These are phyloP conservation scores for Dynastes grantii DNA, from an alignment of 2,888 invertebrate genomes.

Conservation along the genomic window DNA sequence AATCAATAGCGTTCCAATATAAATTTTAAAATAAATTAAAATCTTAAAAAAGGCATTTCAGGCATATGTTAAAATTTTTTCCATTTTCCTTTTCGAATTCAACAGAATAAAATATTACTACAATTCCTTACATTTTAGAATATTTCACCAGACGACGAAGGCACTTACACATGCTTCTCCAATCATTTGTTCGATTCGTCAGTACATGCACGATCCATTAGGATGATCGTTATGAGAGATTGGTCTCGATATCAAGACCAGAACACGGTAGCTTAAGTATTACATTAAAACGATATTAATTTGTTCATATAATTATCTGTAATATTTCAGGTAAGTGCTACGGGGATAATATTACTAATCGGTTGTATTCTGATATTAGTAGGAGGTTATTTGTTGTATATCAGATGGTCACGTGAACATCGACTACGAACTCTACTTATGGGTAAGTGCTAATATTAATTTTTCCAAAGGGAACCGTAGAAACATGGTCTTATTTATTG, in stretches of 20 bases:
- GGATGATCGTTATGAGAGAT: conserved; percentile 75
- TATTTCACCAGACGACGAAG: conserved; percentile 76
- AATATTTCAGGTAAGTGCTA: conserved; percentile 53
- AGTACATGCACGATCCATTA: conserved; percentile 74
- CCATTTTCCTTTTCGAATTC: too few relatives aligned
- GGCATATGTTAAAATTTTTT: too few relatives aligned
- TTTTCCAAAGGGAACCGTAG: too few relatives aligned
- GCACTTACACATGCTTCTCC: conserved; percentile 78
- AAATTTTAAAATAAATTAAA: too few relatives aligned
- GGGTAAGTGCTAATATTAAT: conserved; percentile 42
- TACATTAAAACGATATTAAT: conserved; percentile 28
- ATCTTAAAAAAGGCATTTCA: too few relatives aligned
- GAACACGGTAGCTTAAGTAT: conserved; percentile 53
- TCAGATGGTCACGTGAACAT: conserved; percentile 55
- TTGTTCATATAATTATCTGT: conserved; percentile 37
- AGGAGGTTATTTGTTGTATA: conserved; percentile 48
- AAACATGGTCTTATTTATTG: too few relatives aligned
- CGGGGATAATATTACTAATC: conserved; percentile 52
- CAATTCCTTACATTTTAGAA: conserved; percentile 68
- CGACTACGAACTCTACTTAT: conserved; percentile 51
- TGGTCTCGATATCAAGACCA: conserved; percentile 64
- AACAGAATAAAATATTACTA: too few relatives aligned
- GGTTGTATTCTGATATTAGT: conserved; percentile 51
- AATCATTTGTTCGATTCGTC: conserved; percentile 72
- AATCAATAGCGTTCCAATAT: too few relatives aligned